Base-by-base conservation (phyloP, 1,140 invertebrate genomes). In the Kradibia gibbosae region DNA sequence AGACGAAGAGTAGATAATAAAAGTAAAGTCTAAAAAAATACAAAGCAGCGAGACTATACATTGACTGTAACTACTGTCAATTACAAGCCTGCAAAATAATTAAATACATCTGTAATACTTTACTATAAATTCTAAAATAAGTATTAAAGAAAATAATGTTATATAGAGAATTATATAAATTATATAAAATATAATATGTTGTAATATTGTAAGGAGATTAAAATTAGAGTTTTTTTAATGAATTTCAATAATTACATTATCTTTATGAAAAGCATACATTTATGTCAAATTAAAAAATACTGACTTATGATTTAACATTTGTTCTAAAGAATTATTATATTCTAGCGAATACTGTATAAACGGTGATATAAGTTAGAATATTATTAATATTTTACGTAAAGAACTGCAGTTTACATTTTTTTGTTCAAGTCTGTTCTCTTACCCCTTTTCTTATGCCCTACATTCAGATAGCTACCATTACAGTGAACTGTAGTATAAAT, bases 61-160 rank as follows among this genome's bases (percentile, higher is more conserved):
- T 22, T 5, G 70, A 80, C 50, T 53, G 8, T 80, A 48, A 73
- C 78, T 80, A 80, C 77, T 77, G 60, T 10, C 57, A 60, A 42
- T 60, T 70, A 39, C 50, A 39, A 45, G 25, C 73, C 53, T 42
- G 31, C 45, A 10, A 42, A 22, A 60, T 36, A 17, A 28, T 25
- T 36, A 57, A 36, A 53, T 48, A 34, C 28, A 31, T n/a, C n/a
- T 53, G 55, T 73, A 53, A 2, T 36, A 36, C 71, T 53, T 10
- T 53, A 67, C 36, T 39, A 57, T 78, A 50, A 71, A 57, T 53
- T 71, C 39, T 45, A 53, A 53, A 53, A n/a, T n/a, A 15, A 55
- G 45, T 55, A 73, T 36, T 50, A 53, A 73, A 55, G 31, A 53
- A 53, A 31, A 73, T 73, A 53, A 25, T 55, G 17, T 13, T 25